phyloP scores from a whole-genome alignment of 2,888 invertebrate genomes.

The Drosophila infuscata region DNA sequence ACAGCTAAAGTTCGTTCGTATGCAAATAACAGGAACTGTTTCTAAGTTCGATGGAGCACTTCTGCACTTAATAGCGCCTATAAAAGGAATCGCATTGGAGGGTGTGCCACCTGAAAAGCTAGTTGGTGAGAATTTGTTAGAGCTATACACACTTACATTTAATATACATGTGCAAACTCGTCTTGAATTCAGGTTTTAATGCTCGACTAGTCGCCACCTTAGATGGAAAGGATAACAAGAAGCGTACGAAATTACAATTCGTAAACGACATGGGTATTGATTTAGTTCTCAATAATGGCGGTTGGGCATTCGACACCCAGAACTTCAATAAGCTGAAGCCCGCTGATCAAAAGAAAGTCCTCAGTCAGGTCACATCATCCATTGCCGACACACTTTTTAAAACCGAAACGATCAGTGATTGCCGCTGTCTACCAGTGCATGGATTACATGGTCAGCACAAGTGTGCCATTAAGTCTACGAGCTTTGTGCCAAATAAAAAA shows the following conservation, averaged over 20 bases:
- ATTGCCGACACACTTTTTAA: conserved; percentile 84
- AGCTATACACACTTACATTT: background rate
- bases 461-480: conserved; percentile 79
- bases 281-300: conserved; percentile 86
- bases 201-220: conserved; percentile 88
- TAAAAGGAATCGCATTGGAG: conserved; percentile 86
- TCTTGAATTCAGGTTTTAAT: conserved; percentile 86
- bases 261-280: conserved; percentile 88
- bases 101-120: conserved; percentile 83
- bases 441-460: conserved; percentile 82
- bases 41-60: conserved; percentile 87
- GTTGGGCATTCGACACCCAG: conserved; percentile 83
- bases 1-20: conserved; percentile 78
- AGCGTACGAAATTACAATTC: conserved; percentile 87
- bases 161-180: background rate
- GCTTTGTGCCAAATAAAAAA: conserved; percentile 82
- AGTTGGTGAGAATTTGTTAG: conserved; percentile 78
- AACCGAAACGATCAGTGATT: conserved; percentile 83
- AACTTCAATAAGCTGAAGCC: conserved; percentile 77
- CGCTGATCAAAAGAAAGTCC: conserved; percentile 77
- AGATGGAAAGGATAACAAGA: conserved; percentile 88
- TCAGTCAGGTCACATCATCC: conserved; percentile 77
- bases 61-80: conserved; percentile 88
- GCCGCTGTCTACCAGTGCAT: conserved; percentile 72
- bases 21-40: conserved; percentile 74